Conservation (phyloP, 2,113 vertebrate species). For the Australoheros scitulus region DNA sequence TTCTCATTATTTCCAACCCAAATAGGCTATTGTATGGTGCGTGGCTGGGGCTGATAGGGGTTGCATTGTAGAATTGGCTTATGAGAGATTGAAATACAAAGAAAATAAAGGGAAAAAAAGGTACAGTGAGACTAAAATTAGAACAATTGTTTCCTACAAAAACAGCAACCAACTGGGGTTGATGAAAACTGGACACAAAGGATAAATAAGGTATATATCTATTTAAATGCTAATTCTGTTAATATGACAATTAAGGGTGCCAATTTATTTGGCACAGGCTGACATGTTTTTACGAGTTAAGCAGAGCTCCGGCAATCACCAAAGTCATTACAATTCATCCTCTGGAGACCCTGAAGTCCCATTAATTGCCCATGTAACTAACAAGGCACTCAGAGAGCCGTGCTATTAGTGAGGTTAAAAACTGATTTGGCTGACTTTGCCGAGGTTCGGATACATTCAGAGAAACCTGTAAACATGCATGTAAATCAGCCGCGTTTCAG, state of each 20-base stretch:
- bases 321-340: background rate
- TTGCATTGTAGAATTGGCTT: slow-evolving; percentile 27
- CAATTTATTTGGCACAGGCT: background rate
- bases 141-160: slow-evolving; percentile 30
- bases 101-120: background rate
- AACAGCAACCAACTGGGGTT: background rate
- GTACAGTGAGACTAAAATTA: slow-evolving; percentile 32
- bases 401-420: background rate
- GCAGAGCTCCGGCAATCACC: background rate
- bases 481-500: background rate
- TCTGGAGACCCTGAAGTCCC: background rate
- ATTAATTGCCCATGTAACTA: background rate
- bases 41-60: slow-evolving; percentile 21
- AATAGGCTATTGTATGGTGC: slow-evolving; percentile 41
- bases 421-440: background rate
- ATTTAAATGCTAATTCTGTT: slow-evolving; percentile 11
- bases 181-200: background rate
- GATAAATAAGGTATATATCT: background rate
- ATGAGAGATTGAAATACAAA: slow-evolving; percentile 2
- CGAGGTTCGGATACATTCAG: background rate
- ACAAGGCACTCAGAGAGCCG: background rate
- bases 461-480: fast-evolving
- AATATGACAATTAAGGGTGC: background rate
- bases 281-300: background rate
- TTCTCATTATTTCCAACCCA: slow-evolving; percentile 61